Evolutionary conservation across 1,140 invertebrate species (phyloP).

Genomic region (Aplysia californica): DNA sequence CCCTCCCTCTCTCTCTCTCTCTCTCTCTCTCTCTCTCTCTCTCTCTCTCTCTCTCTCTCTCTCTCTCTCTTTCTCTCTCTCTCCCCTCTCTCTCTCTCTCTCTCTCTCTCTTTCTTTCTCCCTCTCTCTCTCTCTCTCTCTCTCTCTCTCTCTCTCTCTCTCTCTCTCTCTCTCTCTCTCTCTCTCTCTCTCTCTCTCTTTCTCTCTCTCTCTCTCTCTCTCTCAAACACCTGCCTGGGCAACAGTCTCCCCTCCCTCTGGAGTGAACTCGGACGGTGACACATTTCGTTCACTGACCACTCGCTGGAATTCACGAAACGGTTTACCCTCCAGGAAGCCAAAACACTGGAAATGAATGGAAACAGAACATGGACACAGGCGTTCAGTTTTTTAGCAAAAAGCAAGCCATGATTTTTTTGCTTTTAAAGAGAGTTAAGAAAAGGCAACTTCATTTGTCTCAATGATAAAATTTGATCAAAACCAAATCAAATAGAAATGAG

Average conservation of each 20-base stretch:
- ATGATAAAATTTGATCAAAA: not conserved
- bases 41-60: not conserved
- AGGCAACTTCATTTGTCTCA: constrained; percentile 4
- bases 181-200: not conserved
- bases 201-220: not conserved
- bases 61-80: not conserved
- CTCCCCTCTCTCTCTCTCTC: not conserved
- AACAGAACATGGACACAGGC: not conserved
- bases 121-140: not conserved
- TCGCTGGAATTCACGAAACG: not conserved
- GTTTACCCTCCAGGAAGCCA: not conserved
- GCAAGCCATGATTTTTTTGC: not conserved
- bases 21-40: not conserved
- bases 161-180: not conserved
- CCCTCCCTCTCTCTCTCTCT: not conserved
- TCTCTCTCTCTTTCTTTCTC: not conserved
- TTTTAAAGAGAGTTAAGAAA: not conserved
- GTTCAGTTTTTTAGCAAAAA: not conserved
- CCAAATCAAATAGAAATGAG: not conserved
- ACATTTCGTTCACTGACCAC: not conserved
- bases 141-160: not conserved
- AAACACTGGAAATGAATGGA: not conserved
- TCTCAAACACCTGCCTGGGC: not conserved
- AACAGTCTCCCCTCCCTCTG: too few relatives aligned
- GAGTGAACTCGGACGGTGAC: not conserved